These are phyloP conservation scores for Rotaria magnacalcarata DNA, from an alignment of 2,888 invertebrate genomes.

Conservation along the genomic window DNA sequence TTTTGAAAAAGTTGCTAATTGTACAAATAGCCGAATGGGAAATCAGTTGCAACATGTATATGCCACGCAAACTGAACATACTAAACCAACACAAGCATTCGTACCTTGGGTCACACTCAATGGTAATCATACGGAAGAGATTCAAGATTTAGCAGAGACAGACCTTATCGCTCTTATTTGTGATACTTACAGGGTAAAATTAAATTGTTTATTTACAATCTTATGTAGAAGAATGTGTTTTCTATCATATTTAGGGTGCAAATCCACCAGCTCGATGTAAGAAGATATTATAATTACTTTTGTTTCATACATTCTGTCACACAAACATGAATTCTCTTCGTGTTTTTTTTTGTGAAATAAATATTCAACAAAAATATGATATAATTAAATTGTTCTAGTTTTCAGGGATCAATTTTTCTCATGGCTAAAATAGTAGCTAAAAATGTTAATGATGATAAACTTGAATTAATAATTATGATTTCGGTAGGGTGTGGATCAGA, in stretches of 20 bases:
- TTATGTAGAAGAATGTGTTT: not conserved
- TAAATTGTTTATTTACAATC: not conserved
- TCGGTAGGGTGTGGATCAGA: too few species aligned
- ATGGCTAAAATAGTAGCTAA: too few species aligned
- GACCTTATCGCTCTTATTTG: conserved; percentile 51
- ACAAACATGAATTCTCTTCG: too few species aligned
- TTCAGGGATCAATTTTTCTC: too few species aligned
- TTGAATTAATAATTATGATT: too few species aligned
- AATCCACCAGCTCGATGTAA: not conserved
- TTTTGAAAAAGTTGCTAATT: conserved; percentile 50
- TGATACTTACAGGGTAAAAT: conserved; percentile 49
- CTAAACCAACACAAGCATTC: conserved; percentile 53
- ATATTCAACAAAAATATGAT: too few species aligned
- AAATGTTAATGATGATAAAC: too few species aligned
- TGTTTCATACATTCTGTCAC: not conserved
- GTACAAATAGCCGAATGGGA: conserved; percentile 51
- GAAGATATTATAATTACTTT: not conserved
- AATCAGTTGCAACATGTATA: conserved; percentile 55
- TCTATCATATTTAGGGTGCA: not conserved
- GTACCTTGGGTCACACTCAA: conserved; percentile 58
- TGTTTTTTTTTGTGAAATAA: too few species aligned
- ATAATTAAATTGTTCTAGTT: too few species aligned
- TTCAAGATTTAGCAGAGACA: conserved; percentile 50
- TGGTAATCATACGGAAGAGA: conserved; percentile 54
- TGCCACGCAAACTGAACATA: conserved; percentile 53